Evolutionary conservation across 53 echinoderm and acorn worm species (phyloP), one percentile per base, ranked within the genome.

Genomic region (Paracentrotus lividus): DNA sequence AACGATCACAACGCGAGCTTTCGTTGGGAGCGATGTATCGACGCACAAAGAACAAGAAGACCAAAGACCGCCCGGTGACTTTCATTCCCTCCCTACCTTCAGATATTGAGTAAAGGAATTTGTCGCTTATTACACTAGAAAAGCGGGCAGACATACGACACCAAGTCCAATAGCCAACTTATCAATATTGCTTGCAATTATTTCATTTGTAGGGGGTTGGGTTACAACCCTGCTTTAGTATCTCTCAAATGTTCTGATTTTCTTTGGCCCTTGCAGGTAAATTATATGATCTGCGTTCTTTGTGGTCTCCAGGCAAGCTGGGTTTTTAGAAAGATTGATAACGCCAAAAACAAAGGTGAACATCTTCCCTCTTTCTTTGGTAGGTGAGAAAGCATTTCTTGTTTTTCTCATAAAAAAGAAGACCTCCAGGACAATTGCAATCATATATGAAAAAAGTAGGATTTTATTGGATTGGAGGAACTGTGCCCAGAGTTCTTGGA

Each of bases 181-280:
- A 92, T 92, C 92, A 92, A 92, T 92, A 92, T 91, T 92, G 92
- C 92, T 78, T 78, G 92, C 92, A 92, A 92, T 92, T 92, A 92
- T 92, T 92, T 92, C 92, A 92, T 77, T 92, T 92, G 92, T 55
- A n/a, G 26, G 92, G 92, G 77, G 81, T 92, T 49, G 92, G 77
- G 78, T 92, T 92, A 52, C 92, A 59, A 56, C 92, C 81, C 92
- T 92, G 38, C 42, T 57, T 92, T 68, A 72, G 54, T 92, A 78
- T 78, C 42, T 57, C 43, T 78, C 77, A 26, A 57, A 77, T 92
- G 77, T 61, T 78, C 81, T 61, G 55, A 78, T 78, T 78, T 78
- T 92, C 78, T 78, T 33, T 40, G 45, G 57, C 10, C 61, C 92
- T 92, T 78, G 20, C 26, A 92, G 77, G 92, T 36, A 92, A 78